Percentiles rank a stretch among this genome's conserved stretches.
These are phyloP conservation scores for Loris lydekkerianus DNA, from an alignment of 2,797 vertebrate genomes.

Conservation along the genomic window DNA sequence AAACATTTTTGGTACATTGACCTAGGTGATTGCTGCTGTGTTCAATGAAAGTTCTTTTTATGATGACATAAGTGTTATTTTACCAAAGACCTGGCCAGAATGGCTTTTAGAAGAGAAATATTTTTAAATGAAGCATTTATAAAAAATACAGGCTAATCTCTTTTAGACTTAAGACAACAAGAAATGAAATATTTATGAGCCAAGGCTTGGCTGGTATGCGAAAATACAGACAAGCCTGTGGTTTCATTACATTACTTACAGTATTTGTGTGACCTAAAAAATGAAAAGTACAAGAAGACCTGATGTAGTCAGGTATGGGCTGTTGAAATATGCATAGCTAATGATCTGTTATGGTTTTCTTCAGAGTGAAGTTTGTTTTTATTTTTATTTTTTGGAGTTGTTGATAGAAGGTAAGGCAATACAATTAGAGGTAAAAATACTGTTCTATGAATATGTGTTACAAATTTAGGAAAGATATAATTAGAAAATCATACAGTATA, in stretches of 20 bases:
- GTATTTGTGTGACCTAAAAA: constrained; percentile 86
- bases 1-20: background rate
- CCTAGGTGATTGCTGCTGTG: constrained; percentile 52
- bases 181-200: constrained; percentile 88
- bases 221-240: constrained; percentile 82
- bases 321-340: constrained; percentile 33
- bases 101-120: constrained; percentile 70
- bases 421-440: constrained; percentile 36
- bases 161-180: constrained; percentile 84
- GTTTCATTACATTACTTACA: constrained; percentile 87
- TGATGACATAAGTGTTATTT: constrained; percentile 56
- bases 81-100: constrained; percentile 46
- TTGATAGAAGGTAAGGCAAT: constrained; percentile 72
- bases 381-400: constrained; percentile 71
- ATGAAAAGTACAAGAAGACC: constrained; percentile 78
- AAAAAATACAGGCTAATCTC: constrained; percentile 78
- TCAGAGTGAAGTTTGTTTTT: constrained; percentile 68
- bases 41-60: constrained; percentile 65
- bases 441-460: constrained; percentile 14
- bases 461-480: constrained; percentile 44
- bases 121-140: constrained; percentile 76
- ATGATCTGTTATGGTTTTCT: constrained; percentile 71
- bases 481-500: constrained; percentile 33
- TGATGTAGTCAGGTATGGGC: constrained; percentile 83
- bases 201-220: constrained; percentile 78